Conservation (phyloP, 2,888 invertebrate genomes). For the Microplitis deprimator region DNA sequence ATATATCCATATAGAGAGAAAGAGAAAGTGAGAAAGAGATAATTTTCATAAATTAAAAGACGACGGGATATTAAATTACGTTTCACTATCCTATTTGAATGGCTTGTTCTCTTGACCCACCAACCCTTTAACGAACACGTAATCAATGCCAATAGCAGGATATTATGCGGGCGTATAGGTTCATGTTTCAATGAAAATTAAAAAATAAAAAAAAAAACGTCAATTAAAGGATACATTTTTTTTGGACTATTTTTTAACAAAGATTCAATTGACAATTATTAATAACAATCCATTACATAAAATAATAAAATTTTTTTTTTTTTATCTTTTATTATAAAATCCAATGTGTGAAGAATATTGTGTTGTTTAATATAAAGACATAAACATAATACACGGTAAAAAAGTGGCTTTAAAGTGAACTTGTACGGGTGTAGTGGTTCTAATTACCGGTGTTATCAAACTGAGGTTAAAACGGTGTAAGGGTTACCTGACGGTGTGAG, state of each 20-base stretch:
- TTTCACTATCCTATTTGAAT: background rate
- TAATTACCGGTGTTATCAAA: too few relatives aligned
- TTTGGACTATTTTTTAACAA: background rate
- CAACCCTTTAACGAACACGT: background rate
- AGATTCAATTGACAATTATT: too few relatives aligned
- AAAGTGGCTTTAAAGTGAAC: too few relatives aligned
- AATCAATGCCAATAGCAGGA: background rate
- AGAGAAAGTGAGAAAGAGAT: background rate
- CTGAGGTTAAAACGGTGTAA: too few relatives aligned
- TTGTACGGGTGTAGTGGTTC: too few relatives aligned
- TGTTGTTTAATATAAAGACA: too few relatives aligned
- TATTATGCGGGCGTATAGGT: background rate
- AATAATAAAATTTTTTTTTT: too few relatives aligned
- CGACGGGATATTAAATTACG: background rate
- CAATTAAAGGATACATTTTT: background rate
- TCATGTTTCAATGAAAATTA: background rate
- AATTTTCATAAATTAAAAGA: background rate
- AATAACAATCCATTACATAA: too few relatives aligned
- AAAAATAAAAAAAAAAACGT: background rate
- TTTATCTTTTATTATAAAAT: too few relatives aligned
- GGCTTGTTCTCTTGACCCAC: background rate
- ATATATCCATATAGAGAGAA: background rate
- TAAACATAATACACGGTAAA: too few relatives aligned
- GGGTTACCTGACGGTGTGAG: too few relatives aligned
- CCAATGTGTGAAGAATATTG: too few relatives aligned